A percentile compares a stretch with the other conserved stretches of the same genome.
Conservation (phyloP, 1,140 invertebrate species). For the Atta colombica region DNA sequence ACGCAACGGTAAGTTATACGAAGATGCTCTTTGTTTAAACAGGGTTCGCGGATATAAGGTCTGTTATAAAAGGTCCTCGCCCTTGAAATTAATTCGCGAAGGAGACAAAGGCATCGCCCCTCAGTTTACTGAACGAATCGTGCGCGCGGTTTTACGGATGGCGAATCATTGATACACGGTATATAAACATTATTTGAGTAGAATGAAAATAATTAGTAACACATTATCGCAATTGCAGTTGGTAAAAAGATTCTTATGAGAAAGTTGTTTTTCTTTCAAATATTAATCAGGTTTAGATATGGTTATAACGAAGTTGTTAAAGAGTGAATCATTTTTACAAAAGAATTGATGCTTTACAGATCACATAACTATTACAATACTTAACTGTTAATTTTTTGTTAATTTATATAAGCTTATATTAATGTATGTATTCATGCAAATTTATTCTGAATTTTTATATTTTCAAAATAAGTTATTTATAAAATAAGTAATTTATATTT, state of each 20-base stretch:
- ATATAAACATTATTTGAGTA: conserved; percentile 65
- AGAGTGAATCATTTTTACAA: neutral
- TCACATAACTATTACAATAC: too few relatives aligned
- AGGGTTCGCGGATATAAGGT: conserved; percentile 67
- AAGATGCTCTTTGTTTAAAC: conserved; percentile 82
- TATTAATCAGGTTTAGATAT: neutral
- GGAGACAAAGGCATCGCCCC: conserved; percentile 64
- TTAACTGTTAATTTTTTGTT: too few relatives aligned
- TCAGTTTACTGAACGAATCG: conserved; percentile 51
- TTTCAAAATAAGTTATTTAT: too few relatives aligned
- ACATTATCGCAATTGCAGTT: neutral
- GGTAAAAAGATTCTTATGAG: neutral
- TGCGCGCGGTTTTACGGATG: conserved; percentile 67
- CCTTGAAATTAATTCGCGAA: conserved; percentile 72
- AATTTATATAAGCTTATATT: too few relatives aligned
- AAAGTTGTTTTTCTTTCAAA: neutral
- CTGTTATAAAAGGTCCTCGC: conserved; percentile 68
- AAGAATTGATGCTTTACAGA: too few relatives aligned
- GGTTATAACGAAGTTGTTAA: neutral
- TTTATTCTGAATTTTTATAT: too few relatives aligned
- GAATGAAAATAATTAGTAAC: conserved; percentile 66
- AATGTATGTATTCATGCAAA: too few relatives aligned
- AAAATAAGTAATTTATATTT: too few relatives aligned
- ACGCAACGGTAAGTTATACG: conserved; percentile 83
- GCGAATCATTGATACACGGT: conserved; percentile 46